Base-by-base conservation (phyloP, 2,888 invertebrate genomes). In the Sclerodermus sp. region DNA sequence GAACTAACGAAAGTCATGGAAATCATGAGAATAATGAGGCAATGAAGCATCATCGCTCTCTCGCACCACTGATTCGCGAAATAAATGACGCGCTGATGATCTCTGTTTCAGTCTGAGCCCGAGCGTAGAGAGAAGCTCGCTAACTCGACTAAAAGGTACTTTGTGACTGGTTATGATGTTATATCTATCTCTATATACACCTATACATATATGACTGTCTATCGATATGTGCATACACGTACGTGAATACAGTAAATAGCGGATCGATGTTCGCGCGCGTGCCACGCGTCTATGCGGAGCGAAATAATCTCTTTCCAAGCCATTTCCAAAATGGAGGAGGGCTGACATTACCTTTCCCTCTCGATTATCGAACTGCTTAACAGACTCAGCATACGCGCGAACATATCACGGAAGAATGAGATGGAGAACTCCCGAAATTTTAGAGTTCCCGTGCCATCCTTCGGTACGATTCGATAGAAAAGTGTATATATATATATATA, bases 21-120 rank as follows among this genome's bases (percentile, higher is more conserved):
- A n/a, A n/a, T n/a, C n/a, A n/a, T 3, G 8, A 8, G 23, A 23
- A 8, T 3, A 23, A 8, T 3, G 23, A 23, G 23, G 23, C 3
- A 8, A 23, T 8, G 23, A 23, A 23, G 23, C 23, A 23, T 23
- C 8, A 23, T 5, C 23, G 23, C 23, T 5, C 23, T 3, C 23
- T 3, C 3, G 23, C 47, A 47, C 29, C 30, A 16, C 37, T 44
- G 40, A 70, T n/a, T 68, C 68, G 73, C 72, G 73, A 34, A 13
- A 34, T 61, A 66, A 72, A 76, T 76, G 71, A 70, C 72, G 72
- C 74, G 75, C 34, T 76, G 59, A 64, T 63, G 70, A 77, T 77
- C 74, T 77, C 72, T 77, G 77, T 77, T 77, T 77, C 77, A 77
- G 77, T 77, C 71, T 76, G 77, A 77, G 68, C 77, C 76, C 73